Conservation (phyloP, 2,113 vertebrate genomes). For the Micronisus gabar region DNA sequence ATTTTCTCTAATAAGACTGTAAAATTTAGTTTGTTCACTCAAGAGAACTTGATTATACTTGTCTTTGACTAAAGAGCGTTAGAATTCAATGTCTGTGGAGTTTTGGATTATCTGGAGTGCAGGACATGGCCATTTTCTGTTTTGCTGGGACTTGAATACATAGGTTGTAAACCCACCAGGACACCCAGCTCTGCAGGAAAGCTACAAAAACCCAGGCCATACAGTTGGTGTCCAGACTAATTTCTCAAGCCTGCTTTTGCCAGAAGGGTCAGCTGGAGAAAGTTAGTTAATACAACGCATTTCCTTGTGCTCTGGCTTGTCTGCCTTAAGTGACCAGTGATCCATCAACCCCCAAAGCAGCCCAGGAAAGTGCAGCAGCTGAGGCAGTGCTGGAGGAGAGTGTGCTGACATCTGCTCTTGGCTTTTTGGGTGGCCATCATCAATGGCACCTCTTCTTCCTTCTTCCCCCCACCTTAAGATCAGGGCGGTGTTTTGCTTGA, state of each 20-base stretch:
- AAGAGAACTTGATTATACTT: neutral
- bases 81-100: neutral
- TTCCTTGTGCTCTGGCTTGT: neutral
- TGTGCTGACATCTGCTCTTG: neutral
- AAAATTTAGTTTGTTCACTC: neutral
- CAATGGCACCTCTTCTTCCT: neutral
- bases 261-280: neutral
- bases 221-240: neutral
- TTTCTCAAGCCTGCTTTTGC: neutral
- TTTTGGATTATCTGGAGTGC: neutral
- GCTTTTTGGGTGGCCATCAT: neutral
- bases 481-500: neutral
- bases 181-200: neutral
- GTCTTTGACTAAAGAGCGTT: neutral
- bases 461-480: neutral
- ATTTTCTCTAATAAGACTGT: neutral
- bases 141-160: neutral
- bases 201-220: neutral
- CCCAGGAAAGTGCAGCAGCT: neutral
- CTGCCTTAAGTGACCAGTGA: neutral
- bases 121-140: neutral
- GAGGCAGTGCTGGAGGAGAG: neutral
- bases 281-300: neutral
- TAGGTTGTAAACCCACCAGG: neutral
- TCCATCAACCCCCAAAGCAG: neutral